Percentiles rank a stretch among this genome's conserved stretches.
Evolutionary conservation across 2,797 vertebrate genomes (phyloP).

Genomic region (Carcharodon carcharias): DNA sequence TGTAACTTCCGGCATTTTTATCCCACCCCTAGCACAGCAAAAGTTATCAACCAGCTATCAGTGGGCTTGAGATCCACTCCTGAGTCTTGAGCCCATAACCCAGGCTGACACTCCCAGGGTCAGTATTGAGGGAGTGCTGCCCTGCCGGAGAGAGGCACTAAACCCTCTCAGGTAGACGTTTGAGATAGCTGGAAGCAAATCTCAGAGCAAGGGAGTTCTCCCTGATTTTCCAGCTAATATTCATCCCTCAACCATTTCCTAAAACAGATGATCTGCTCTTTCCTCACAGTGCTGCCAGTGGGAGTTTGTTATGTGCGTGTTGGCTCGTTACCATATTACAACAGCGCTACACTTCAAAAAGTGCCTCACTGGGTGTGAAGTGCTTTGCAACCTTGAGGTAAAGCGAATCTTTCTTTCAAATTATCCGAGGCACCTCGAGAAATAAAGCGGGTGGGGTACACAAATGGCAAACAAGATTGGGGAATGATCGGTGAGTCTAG

Average conservation of each 20-base stretch:
- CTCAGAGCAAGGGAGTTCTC: too few relatives aligned
- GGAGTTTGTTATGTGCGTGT: background rate
- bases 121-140: too few relatives aligned
- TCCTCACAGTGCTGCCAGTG: too few relatives aligned
- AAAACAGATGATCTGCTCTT: too few relatives aligned
- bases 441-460: background rate
- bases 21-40: background rate
- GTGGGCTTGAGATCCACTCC: background rate
- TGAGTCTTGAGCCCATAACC: background rate
- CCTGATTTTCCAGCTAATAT: too few relatives aligned
- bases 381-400: background rate
- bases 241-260: too few relatives aligned
- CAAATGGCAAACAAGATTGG: background rate
- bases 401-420: background rate
- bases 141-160: too few relatives aligned
- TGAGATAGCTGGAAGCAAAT: too few relatives aligned
- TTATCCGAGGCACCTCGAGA: background rate
- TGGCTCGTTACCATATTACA: too few relatives aligned
- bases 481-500: too few relatives aligned
- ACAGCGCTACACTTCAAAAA: background rate
- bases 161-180: too few relatives aligned
- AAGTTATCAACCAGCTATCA: too few relatives aligned
- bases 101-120: background rate
- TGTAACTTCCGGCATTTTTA: background rate
- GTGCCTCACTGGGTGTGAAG: background rate